phyloP scores from a whole-genome alignment of 2,113 vertebrate genomes.

The Gambusia holbrooki region DNA sequence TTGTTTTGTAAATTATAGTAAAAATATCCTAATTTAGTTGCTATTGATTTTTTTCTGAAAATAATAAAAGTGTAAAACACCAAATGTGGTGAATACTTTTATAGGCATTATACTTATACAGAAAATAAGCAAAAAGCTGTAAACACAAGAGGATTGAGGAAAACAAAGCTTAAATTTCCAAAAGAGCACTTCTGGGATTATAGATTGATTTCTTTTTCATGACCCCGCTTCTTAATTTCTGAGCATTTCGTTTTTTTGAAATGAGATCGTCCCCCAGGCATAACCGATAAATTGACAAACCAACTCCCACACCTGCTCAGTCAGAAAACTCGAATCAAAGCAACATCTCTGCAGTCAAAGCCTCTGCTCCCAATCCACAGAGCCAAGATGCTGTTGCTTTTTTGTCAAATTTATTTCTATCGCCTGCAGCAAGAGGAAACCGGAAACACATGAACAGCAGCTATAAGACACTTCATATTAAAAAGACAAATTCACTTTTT shows the following conservation, averaged over 20 bases:
- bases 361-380: slow-evolving; percentile 18
- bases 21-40: no score
- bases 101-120: not conserved
- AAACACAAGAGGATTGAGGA: not conserved
- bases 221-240: slow-evolving; percentile 12
- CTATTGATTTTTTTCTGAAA: no score
- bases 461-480: slow-evolving; percentile 29
- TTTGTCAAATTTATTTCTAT: slow-evolving; percentile 23
- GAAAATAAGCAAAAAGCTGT: slow-evolving; percentile 14
- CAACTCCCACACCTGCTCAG: slow-evolving; percentile 33
- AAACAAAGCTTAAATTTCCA: not conserved
- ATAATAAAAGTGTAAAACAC: no score
- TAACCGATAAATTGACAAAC: slow-evolving; percentile 25
- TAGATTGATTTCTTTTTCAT: slow-evolving; percentile 19
- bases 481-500: slow-evolving; percentile 25
- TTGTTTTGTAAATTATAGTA: no score
- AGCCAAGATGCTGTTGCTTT: slow-evolving; percentile 23
- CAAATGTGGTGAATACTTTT: no score
- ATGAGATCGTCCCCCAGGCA: slow-evolving; percentile 1
- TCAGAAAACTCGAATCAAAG: slow-evolving; percentile 22
- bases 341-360: slow-evolving; percentile 26
- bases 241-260: slow-evolving; percentile 20
- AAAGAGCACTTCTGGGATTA: slow-evolving; percentile 12
- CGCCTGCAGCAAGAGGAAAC: slow-evolving; percentile 18
- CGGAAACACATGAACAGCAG: slow-evolving; percentile 28